Evolutionary conservation across 2,797 vertebrate species (phyloP), one percentile per base, ranked within the genome.

Genomic region (Sebastes nivosus): DNA sequence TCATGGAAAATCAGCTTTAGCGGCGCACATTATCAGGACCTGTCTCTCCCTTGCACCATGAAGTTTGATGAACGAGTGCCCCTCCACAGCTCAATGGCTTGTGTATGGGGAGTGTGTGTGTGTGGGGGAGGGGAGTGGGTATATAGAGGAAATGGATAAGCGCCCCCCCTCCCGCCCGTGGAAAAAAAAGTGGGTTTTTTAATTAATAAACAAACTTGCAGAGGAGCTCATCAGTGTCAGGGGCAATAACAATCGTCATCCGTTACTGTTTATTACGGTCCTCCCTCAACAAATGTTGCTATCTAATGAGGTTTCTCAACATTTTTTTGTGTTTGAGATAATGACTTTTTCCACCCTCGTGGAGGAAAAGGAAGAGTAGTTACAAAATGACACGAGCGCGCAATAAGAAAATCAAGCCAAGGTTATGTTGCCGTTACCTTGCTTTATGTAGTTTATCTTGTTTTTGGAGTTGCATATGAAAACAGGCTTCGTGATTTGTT

Each of bases 121-220:
- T 59, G 60, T 4, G 68, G 18, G 59, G 46, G 27, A 36, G 52
- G 24, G 46, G 59, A 72, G n/a, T 20, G 79, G 72, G 75, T 67
- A 59, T 64, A 69, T 70, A 83, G 86, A 83, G 84, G 85, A 93
- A 94, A 92, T 89, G 82, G 87, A 86, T 82, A 84, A 81, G 57
- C 42, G 4, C 61, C 79, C 87, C 79, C 79, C 86, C 76, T 0
- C 38, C 80, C 76, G 3, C 29, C 55, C 58, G 1, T 72, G 75
- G 72, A 69, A 79, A 84, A 80, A 96, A 96, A 67, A 95, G 95
- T 96, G 96, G 92, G 91, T 97, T 98, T 93, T 99, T 98, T 97
- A 99, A 99, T 99, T 99, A 99, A 99, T 99, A 99, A 99, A 99
- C 99, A 99, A 99, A 98, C 98, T 99, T 98, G 97, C 97, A 97